Evolutionary conservation across 2,113 vertebrate genomes (phyloP), one percentile per base, ranked within the genome.

Genomic region (Amphiprion ocellaris): DNA sequence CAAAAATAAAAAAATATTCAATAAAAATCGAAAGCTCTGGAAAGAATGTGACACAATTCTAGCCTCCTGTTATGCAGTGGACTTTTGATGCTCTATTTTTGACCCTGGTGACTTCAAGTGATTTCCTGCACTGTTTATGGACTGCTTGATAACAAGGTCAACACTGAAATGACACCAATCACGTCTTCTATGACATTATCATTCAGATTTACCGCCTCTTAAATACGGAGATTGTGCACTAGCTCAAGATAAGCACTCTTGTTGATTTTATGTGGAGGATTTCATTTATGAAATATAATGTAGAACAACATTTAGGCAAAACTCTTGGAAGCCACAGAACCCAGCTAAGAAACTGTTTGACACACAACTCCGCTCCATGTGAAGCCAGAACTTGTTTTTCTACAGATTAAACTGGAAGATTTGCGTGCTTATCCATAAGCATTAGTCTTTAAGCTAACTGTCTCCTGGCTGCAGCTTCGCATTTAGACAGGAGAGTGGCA

Each of bases 91-190:
- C 39, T 47, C 67, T 81, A 55, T 81, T 83, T 84, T 72, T 86
- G 30, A 81, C 62, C 64, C 33, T 23, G 49, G 41, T 62, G 77
- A 71, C 86, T 68, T 79, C 61, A 85, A 74, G 76, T 84, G 64
- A 66, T 81, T 84, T 77, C 74, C 80, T 82, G 54, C 14, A 9
- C 65, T 39, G 69, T 93, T 91, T 90, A 90, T 89, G 65, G 80
- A 30, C 70, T 63, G 52, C 60, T 39, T 71, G 84, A 91, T 91
- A 89, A 88, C 76, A 72, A 47, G 50, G 72, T 82, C 74, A 74
- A 10, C 69, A 39, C 56, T 39, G 67, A 68, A 68, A 76, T n/a
- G 10, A 17, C 84, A 79, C 77, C 58, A 70, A 33, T 82, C 77
- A 79, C 39, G 55, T 76, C 71, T 73, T 33, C 59, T 62, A 21